These are phyloP conservation scores for Ophthalmolycus amberensis DNA, from an alignment of 2,113 vertebrate species.

Conservation along the genomic window DNA sequence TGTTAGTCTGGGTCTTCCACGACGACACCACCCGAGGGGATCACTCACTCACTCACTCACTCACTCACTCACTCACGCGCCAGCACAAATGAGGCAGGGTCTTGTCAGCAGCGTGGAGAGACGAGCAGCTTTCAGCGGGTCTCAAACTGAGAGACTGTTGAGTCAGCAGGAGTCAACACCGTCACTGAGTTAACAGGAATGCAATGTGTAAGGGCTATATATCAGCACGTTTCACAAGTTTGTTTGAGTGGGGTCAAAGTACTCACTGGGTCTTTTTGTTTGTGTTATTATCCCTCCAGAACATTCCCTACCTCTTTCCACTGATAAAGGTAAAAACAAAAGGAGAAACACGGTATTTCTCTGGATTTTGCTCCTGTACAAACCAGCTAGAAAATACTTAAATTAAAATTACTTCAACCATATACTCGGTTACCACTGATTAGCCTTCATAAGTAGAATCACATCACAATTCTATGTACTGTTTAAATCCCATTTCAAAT, in stretches of 20 bases:
- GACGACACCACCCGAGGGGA: neutral
- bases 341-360: neutral
- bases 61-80: neutral
- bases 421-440: neutral
- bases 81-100: slow-evolving; percentile 50
- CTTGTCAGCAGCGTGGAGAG: slow-evolving; percentile 42
- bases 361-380: neutral
- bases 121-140: slow-evolving; percentile 43
- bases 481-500: neutral
- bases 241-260: neutral
- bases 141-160: slow-evolving; percentile 55
- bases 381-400: neutral
- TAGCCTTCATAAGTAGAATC: neutral
- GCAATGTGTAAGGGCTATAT: slow-evolving; percentile 17
- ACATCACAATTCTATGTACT: neutral
- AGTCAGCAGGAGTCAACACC: slow-evolving; percentile 36
- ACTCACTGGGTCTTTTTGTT: neutral
- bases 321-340: neutral
- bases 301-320: neutral
- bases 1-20: slow-evolving; percentile 4
- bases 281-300: neutral
- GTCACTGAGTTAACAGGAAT: slow-evolving; percentile 18
- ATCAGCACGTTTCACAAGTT: slow-evolving; percentile 24
- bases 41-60: too few relatives aligned
- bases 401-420: too few relatives aligned